These are phyloP conservation scores for Pteropus alecto DNA, from an alignment of 2,113 vertebrate genomes.

Conservation along the genomic window DNA sequence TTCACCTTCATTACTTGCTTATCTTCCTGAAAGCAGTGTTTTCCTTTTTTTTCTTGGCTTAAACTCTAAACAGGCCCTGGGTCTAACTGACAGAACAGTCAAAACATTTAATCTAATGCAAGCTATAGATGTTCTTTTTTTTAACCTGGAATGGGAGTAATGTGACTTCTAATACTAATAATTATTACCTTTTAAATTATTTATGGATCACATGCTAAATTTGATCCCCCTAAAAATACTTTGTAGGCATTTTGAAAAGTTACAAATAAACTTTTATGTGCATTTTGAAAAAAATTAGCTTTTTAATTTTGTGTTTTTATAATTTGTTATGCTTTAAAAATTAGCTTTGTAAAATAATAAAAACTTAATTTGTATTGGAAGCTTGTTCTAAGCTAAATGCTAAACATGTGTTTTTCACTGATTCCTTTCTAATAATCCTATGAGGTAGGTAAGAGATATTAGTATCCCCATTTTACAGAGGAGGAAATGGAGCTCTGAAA, in stretches of 20 bases:
- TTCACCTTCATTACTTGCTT: not conserved
- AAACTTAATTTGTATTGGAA: not conserved
- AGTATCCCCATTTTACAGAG: not conserved
- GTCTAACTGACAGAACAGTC: not conserved
- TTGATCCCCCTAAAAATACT: not conserved
- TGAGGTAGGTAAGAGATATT: not conserved
- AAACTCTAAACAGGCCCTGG: not conserved
- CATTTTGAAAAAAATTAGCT: not conserved
- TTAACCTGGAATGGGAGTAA: not conserved
- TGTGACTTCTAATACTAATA: not conserved
- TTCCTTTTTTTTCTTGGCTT: not conserved
- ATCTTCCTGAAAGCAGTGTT: not conserved
- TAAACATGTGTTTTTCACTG: not conserved
- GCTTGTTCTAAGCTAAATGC: not conserved
- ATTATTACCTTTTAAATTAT: not conserved
- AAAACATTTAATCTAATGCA: not conserved
- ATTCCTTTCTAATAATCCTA: not conserved
- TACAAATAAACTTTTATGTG: not conserved
- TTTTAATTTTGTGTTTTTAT: not conserved
- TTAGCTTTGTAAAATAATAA: constrained; percentile 3
- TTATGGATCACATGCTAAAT: not conserved
- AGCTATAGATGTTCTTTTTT: not conserved
- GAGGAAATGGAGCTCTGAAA: not conserved
- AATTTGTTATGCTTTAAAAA: not conserved
- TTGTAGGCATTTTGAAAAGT: not conserved